Evolutionary conservation across 2,113 vertebrate species (phyloP).

Genomic region (Psittacara wagleri): DNA sequence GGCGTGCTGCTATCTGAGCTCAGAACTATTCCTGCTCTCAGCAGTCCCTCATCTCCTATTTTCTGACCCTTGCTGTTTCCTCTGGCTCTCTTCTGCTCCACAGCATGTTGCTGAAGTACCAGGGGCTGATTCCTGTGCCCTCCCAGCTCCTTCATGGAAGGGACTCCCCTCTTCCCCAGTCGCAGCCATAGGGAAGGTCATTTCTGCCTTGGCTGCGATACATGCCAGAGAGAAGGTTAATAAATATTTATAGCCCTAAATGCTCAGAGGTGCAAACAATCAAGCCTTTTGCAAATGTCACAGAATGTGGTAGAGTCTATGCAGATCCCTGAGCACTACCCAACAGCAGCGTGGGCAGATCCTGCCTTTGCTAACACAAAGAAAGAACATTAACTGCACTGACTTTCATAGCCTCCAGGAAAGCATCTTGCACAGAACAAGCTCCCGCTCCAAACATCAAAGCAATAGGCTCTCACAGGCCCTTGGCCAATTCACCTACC

Average conservation of each 20-base stretch:
- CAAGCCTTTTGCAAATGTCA: not conserved
- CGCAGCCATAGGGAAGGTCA: not conserved
- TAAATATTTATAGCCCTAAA: slow-evolving; percentile 32
- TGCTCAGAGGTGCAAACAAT: slow-evolving; percentile 2
- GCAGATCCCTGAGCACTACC: not conserved
- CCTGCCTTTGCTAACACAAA: not conserved
- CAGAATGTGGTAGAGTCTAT: not conserved
- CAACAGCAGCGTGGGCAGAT: fast-evolving
- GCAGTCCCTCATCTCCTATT: not conserved
- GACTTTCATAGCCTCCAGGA: not conserved
- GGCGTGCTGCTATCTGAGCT: not conserved
- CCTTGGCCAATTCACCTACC: not conserved
- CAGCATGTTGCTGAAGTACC: fast-evolving
- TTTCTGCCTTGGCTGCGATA: not conserved
- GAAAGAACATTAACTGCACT: not conserved
- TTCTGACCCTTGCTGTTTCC: not conserved
- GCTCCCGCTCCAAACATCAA: not conserved
- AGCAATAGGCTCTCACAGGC: not conserved
- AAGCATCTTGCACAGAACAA: not conserved
- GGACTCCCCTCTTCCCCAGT: not conserved
- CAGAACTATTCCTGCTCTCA: not conserved
- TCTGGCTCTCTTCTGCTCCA: not conserved
- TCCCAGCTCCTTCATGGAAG: not conserved
- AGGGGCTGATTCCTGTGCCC: not conserved
- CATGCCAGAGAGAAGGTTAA: not conserved